Evolutionary conservation across 2,797 vertebrate genomes (phyloP), one percentile per base, ranked within the genome.

Genomic region (Danio kyathit): DNA sequence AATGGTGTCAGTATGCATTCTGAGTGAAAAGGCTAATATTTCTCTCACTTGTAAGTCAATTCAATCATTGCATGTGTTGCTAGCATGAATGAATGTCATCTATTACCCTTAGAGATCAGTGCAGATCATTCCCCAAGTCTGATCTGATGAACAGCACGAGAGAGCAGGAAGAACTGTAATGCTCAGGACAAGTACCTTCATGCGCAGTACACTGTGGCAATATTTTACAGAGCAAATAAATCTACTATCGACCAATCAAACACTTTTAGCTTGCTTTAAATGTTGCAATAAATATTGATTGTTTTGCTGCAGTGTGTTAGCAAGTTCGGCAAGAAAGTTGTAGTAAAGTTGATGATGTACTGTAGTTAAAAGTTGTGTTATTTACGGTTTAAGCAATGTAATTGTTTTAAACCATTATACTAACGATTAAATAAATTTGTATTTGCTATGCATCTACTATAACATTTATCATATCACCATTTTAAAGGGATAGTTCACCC

Each of bases 1-100:
- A 94, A 91, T 90, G 91, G 93, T 92, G 95, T 96, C 96, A 97
- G 94, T 95, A 91, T 84, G 90, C 88, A 90, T 89, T 89, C 93
- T 88, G 92, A 86, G 90, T 76, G 76, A 76, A 87, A 66, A 79
- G 73, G 76, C 69, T 86, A 80, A 82, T 48, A 48, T 80, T 70
- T 75, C 57, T 83, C 84, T 74, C 82, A 82, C 69, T 83, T 63
- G 74, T 87, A 84, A 88, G 86, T 82, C 74, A 81, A 83, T 86
- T 86, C 83, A 88, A 83, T 88, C 72, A 86, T 61, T 85, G 46
- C 73, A 88, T 87, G 93, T 92, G 90, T 91, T 94, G 94, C 88
- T 93, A 96, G 95, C 95, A 96, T 96, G 95, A 96, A 96, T 89
- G 89, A 92, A 92, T 75, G 61, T 74, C 67, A 59, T 67, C 14